Evolutionary conservation across 2,113 vertebrate genomes (phyloP).

Genomic region (Stigmatopora nigra): DNA sequence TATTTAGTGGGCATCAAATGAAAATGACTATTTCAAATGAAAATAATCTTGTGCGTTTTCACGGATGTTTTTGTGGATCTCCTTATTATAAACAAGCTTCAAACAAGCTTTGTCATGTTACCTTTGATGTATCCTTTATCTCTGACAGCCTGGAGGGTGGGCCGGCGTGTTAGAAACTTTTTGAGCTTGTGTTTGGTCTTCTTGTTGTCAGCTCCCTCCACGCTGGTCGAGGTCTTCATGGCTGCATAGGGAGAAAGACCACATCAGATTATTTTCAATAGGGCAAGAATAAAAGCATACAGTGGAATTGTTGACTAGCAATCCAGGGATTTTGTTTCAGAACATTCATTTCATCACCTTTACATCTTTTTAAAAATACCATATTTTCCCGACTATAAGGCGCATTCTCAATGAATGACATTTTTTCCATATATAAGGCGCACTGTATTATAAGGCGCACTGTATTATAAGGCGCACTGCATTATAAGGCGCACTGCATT

Average conservation of each 20-base stretch:
- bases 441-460: too few species aligned
- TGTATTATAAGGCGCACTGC: too few species aligned
- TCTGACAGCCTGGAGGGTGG: slow-evolving; percentile 88
- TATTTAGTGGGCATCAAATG: too few species aligned
- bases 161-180: slow-evolving; percentile 90
- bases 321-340: neutral
- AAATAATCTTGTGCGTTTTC: too few species aligned
- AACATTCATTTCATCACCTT: neutral
- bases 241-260: slow-evolving; percentile 56
- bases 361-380: too few species aligned
- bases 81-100: neutral
- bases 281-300: neutral
- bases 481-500: too few species aligned
- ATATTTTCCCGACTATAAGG: too few species aligned
- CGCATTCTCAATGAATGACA: too few species aligned
- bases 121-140: slow-evolving; percentile 98
- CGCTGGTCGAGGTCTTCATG: slow-evolving; percentile 74
- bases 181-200: slow-evolving; percentile 91
- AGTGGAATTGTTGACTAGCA: neutral
- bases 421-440: too few species aligned
- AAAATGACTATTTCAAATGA: neutral
- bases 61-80: neutral
- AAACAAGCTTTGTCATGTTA: slow-evolving; percentile 28
- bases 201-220: slow-evolving; percentile 85
- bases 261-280: neutral